phyloP scores from a whole-genome alignment of 1,140 invertebrate genomes.

The Protaetia brevitarsis region DNA sequence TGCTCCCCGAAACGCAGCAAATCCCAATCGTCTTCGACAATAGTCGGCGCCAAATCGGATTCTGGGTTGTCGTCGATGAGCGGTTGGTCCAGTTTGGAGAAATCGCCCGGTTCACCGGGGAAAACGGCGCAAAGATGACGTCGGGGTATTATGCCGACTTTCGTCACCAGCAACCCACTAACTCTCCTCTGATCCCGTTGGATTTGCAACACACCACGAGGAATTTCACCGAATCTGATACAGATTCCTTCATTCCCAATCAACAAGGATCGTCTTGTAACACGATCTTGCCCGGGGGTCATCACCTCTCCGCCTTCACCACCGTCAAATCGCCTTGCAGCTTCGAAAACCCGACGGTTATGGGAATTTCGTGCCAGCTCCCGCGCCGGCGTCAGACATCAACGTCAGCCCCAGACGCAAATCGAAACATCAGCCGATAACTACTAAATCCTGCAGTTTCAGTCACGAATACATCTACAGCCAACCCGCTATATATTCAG shows the following conservation, averaged over 20 bases:
- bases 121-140: conserved; percentile 41
- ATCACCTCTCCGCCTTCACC: conserved; percentile 52
- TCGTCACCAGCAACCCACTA: conserved; percentile 22
- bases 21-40: conserved; percentile 61
- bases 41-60: conserved; percentile 73
- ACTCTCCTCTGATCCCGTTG: neutral
- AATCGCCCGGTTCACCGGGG: conserved; percentile 75
- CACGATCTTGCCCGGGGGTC: conserved; percentile 48
- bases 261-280: conserved; percentile 38
- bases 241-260: conserved; percentile 47
- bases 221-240: conserved; percentile 42
- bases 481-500: conserved; percentile 70
- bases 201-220: conserved; percentile 23
- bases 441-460: conserved; percentile 18
- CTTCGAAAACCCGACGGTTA: conserved; percentile 47
- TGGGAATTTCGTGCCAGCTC: conserved; percentile 53
- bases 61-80: conserved; percentile 83
- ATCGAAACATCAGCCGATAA: conserved; percentile 34
- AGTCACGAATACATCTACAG: conserved; percentile 54
- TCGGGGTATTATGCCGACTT: conserved; percentile 33
- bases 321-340: conserved; percentile 50
- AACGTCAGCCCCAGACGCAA: conserved; percentile 47
- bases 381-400: conserved; percentile 50
- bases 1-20: conserved; percentile 71
- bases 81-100: conserved; percentile 79